Evolutionary conservation across 2,888 invertebrate genomes (phyloP).

Genomic region (Cataglyphis altisquamis): DNA sequence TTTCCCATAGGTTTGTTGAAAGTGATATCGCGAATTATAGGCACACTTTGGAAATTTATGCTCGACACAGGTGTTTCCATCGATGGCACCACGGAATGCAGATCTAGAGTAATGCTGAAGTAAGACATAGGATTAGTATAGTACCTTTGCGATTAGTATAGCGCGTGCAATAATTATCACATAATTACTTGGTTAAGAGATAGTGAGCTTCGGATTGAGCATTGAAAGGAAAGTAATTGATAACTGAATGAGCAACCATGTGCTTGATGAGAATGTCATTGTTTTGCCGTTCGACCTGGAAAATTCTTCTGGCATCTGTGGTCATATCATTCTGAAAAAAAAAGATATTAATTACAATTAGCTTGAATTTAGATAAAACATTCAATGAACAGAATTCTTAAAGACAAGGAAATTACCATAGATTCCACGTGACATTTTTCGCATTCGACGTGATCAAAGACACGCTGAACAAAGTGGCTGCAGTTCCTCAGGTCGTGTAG

Average conservation of each 20-base stretch:
- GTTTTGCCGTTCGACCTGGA: constrained; percentile 71
- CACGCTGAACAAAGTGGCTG: constrained; percentile 76
- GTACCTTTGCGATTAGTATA: neutral
- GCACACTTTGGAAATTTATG: constrained; percentile 64
- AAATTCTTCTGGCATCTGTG: constrained; percentile 72
- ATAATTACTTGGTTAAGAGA: constrained; percentile 83
- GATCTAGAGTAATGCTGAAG: constrained; percentile 83
- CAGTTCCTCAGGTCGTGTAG: constrained; percentile 79
- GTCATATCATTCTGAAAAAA: constrained; percentile 71
- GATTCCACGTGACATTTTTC: constrained; percentile 67
- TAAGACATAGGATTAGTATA: neutral
- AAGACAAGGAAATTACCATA: constrained; percentile 64
- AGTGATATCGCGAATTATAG: constrained; percentile 75
- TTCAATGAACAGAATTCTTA: neutral
- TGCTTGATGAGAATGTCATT: constrained; percentile 75
- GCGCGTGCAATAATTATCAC: neutral
- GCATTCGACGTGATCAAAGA: constrained; percentile 76
- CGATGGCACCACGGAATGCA: constrained; percentile 74
- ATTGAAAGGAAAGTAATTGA: constrained; percentile 81
- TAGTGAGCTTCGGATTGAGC: constrained; percentile 82
- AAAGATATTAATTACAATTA: constrained; percentile 9
- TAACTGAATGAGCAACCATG: constrained; percentile 75
- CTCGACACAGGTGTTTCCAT: constrained; percentile 61
- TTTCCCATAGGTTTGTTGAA: constrained; percentile 74
- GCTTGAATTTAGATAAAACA: neutral